Evolutionary conservation across 1,140 invertebrate genomes (phyloP), one percentile per base, ranked within the genome.

Genomic region (Tetragnatha versicolor): DNA sequence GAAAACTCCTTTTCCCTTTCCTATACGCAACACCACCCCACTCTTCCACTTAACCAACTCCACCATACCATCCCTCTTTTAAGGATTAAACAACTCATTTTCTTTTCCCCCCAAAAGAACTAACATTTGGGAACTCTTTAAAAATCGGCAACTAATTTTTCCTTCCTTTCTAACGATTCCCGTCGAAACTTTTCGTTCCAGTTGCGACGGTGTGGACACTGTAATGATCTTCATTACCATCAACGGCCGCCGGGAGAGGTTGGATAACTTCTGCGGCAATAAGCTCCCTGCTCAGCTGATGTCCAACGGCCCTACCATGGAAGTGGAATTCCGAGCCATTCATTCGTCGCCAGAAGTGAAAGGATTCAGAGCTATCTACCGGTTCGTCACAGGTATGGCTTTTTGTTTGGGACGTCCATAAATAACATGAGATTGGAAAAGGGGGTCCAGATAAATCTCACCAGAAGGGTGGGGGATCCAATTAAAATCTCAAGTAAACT

Each of bases 321-420:
- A 92, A 82, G 86, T 96, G 14, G 92, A 94, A 86, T 95, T 96
- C 85, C 87, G 90, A 25, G 93, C 93, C 35, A 90, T 33, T 53
- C 86, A 75, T 31, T 80, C 91, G 45, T 91, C 92, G 17, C 87
- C 91, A 83, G 88, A 91, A 83, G 88, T 90, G 35, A 89, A 90
- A 84, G 94, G 94, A 72, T 97, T 96, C 86, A 92, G 93, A 84
- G 93, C 94, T 47, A 90, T 90, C 22, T 97, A 94, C 86, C 90
- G 89, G 75, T 97, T 97, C 86, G 91, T 92, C 25, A 93, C 93
- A 89, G 94, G 94, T 96, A 88, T 91, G 90, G 12, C 25, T 53
- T 2, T 17, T 47, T 47, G 22, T 37, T 78, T 45, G 9, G n/a
- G 42, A 45, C 42, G 9, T 10, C 9, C 42, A 63, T 45, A 45